Evolutionary conservation across 1,140 invertebrate genomes (phyloP).

Genomic region (Ceratina calcarata): DNA sequence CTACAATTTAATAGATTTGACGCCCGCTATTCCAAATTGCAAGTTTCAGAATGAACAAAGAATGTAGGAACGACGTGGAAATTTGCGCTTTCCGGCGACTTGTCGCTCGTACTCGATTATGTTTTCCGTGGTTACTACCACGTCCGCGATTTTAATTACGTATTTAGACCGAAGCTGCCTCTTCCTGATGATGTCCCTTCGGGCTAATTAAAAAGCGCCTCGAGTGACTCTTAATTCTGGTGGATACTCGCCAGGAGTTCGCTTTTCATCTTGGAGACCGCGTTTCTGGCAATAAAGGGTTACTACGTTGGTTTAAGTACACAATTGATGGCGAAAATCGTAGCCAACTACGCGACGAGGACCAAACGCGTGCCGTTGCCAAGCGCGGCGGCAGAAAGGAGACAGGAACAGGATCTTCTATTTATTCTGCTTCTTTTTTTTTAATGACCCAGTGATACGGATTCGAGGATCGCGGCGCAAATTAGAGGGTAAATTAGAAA

Average conservation of each 20-base stretch:
- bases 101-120: slow-evolving; percentile 7
- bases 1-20: too few species aligned
- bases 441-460: slow-evolving; percentile 36
- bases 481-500: slow-evolving; percentile 60
- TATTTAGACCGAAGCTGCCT: slow-evolving; percentile 13
- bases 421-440: background rate
- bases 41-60: background rate
- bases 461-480: slow-evolving; percentile 18
- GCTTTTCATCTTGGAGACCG: slow-evolving; percentile 35
- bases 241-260: slow-evolving; percentile 43
- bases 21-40: too few species aligned
- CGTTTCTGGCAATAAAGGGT: slow-evolving; percentile 25
- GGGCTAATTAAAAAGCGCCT: slow-evolving; percentile 43
- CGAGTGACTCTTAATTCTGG: slow-evolving; percentile 18
- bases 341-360: slow-evolving; percentile 11
- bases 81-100: background rate
- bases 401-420: background rate
- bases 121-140: slow-evolving; percentile 4
- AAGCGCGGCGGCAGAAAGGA: background rate
- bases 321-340: slow-evolving; percentile 25
- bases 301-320: slow-evolving; percentile 14
- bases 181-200: slow-evolving; percentile 20
- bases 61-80: background rate
- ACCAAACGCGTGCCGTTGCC: background rate
- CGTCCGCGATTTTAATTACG: slow-evolving; percentile 27